phyloP scores from a whole-genome alignment of 23 tunicate genomes.

The Styela clava region DNA sequence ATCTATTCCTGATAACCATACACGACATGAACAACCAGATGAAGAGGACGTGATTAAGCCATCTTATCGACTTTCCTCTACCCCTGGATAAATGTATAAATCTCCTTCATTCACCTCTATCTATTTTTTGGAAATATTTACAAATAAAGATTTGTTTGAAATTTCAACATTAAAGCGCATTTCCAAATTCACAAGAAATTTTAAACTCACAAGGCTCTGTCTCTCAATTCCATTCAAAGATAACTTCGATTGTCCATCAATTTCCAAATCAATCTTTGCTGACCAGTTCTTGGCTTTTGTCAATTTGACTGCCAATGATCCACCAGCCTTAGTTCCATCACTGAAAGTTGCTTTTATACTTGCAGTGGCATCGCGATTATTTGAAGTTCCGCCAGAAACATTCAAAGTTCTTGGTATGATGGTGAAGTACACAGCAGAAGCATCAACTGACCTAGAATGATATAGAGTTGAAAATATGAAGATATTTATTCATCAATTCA shows the following conservation, averaged over 20 bases:
- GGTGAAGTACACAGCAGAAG: conserved; percentile 43
- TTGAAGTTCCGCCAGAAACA: background rate
- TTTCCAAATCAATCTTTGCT: conserved; percentile 1
- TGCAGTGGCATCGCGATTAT: conserved; percentile 22
- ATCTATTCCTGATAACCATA: no score
- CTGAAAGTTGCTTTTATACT: conserved; percentile 25
- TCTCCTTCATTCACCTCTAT: no score
- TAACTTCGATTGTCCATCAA: background rate
- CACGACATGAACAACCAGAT: no score
- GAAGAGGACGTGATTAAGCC: no score
- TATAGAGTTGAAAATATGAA: background rate
- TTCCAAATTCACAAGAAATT: no score
- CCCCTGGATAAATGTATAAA: no score
- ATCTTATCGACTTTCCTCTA: no score
- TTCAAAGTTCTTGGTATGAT: conserved; percentile 22
- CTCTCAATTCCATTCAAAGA: conserved; percentile 23
- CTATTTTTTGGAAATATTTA: no score
- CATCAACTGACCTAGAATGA: conserved; percentile 18
- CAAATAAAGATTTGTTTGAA: no score
- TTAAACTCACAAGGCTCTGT: conserved; percentile 27
- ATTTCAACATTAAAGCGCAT: no score
- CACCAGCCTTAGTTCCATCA: conserved; percentile 42
- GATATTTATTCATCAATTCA: background rate
- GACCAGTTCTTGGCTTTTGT: background rate
- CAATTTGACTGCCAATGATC: conserved; percentile 7